Conservation (phyloP, 2,113 vertebrate genomes). For the Alouatta palliata region DNA sequence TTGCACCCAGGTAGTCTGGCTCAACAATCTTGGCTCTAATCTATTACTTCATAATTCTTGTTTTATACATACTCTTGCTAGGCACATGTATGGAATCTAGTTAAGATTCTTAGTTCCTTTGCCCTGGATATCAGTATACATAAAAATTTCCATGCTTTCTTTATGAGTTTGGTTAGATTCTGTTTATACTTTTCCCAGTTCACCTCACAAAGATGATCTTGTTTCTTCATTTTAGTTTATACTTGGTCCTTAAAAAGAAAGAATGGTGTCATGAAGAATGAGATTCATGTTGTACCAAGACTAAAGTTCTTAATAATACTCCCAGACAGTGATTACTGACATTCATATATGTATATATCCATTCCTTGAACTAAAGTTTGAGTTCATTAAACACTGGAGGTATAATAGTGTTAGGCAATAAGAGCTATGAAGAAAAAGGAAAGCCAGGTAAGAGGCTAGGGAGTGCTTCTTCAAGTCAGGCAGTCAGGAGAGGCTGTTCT, state of each 20-base stretch:
- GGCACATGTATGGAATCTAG: not conserved
- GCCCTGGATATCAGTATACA: not conserved
- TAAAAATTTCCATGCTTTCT: not conserved
- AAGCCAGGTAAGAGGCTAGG: not conserved
- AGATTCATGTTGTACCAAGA: not conserved
- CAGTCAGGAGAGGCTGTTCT: not conserved
- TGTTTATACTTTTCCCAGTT: not conserved
- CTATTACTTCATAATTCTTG: not conserved
- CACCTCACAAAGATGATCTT: not conserved
- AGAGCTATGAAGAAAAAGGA: not conserved
- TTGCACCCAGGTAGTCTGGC: not conserved
- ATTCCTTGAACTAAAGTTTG: not conserved
- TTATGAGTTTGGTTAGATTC: not conserved
- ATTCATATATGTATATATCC: not conserved
- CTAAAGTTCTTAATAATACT: not conserved
- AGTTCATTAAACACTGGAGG: not conserved
- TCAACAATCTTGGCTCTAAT: not conserved
- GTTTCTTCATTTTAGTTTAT: constrained; percentile 4
- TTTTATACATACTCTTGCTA: not conserved
- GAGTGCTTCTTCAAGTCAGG: not conserved
- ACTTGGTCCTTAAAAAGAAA: not conserved
- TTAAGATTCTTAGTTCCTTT: not conserved
- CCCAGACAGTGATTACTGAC: not conserved
- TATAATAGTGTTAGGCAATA: not conserved
- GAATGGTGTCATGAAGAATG: not conserved